Evolutionary conservation across 2,797 vertebrate species (phyloP), one percentile per base, ranked within the genome.

Genomic region (Myotis daubentonii): DNA sequence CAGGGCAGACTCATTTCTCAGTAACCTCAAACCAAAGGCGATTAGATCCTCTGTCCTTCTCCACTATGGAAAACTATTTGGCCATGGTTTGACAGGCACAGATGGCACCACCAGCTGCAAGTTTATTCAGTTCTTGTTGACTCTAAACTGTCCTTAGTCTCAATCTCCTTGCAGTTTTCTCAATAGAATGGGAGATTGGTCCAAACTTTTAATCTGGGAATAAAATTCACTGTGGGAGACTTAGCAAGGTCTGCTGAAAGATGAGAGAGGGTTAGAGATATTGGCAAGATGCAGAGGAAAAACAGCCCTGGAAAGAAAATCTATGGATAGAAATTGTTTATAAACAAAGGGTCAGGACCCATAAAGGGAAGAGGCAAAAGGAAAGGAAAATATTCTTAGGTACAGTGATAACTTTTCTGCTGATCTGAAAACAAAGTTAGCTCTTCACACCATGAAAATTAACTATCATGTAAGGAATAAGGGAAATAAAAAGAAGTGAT

Each of bases 121-220:
- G 94, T 60, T 87, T 91, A 84, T 91, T 95, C 10, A 79, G n/a
- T 83, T 97, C 96, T 93, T 96, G 57, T 92, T 91, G 93, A 93
- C 65, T 97, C 81, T 55, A 53, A 95, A 90, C 82, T 95, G 95
- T 62, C 92, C 22, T 94, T 38, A 90, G 68, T 94, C 80, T 96
- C 93, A 80, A 96, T 86, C 33, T 70, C 65, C 84, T 91, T 76
- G 71, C 49, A 87, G 80, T 96, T 94, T 95, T 49, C 49, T 93
- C 87, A 65, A 53, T 33, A 66, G 86, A 84, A 68, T 13, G 19
- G 22, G 51, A 55, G n/a, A 91, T 44, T 38, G 38, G 44, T 68
- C 53, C 79, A 80, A 95, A 70, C 30, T 71, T 94, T 28, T 87
- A 87, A 75, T 80, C 78, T 57, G 79, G 74, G 79, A 89, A 83